Percentiles rank a stretch among this genome's conserved stretches.
Conservation (phyloP, 1,140 invertebrate species). For the Diachasma alloeum region DNA sequence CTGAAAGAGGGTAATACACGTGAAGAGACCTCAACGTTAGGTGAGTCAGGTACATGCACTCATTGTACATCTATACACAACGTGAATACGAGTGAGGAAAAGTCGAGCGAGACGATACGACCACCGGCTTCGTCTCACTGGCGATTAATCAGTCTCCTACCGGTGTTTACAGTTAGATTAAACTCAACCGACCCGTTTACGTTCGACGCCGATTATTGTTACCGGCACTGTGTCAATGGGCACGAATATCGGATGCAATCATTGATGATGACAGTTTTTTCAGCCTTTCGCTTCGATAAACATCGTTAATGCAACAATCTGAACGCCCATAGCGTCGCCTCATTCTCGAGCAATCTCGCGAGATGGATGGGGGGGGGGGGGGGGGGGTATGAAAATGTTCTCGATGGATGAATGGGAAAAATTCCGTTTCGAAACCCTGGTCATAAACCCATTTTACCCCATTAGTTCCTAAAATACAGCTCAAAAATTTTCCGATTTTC, state of each 20-base stretch:
- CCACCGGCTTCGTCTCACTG: constrained; percentile 31
- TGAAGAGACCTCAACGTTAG: neutral
- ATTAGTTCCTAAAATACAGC: neutral
- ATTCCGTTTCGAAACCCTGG: too few relatives aligned
- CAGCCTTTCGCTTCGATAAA: too few relatives aligned
- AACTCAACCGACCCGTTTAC: constrained; percentile 54
- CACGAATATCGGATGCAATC: too few relatives aligned
- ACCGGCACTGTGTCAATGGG: constrained; percentile 16
- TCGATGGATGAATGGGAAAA: too few relatives aligned
- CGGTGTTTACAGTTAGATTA: constrained; percentile 55
- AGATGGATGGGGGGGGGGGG: too few relatives aligned
- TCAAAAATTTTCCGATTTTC: neutral
- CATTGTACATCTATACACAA: constrained; percentile 20
- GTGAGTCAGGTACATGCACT: neutral
- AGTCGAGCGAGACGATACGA: constrained; percentile 30
- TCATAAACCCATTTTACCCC: neutral
- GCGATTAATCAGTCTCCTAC: constrained; percentile 39
- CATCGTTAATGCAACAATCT: too few relatives aligned
- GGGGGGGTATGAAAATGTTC: too few relatives aligned
- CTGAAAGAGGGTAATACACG: constrained; percentile 17
- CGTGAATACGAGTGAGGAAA: constrained; percentile 25
- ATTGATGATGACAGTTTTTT: too few relatives aligned
- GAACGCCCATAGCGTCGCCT: too few relatives aligned
- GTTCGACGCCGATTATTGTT: constrained; percentile 17
- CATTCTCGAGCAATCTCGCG: too few relatives aligned